phyloP scores from a whole-genome alignment of 2,888 invertebrate species.

The Pemphredon lugubris region DNA sequence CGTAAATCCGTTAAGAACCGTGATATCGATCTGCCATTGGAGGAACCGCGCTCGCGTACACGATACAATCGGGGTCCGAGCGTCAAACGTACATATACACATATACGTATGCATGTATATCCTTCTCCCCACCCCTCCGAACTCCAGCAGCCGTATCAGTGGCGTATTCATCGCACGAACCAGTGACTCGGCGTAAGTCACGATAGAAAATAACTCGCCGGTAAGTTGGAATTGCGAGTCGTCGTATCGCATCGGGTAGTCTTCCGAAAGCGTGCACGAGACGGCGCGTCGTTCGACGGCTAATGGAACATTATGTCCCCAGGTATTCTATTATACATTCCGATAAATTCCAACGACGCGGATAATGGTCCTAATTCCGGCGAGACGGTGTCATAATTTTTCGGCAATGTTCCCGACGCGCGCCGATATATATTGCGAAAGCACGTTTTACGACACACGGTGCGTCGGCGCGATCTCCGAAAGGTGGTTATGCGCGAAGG shows the following conservation, averaged over 20 bases:
- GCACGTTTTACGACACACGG: not conserved
- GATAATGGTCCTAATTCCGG: too few species aligned
- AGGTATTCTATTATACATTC: too few species aligned
- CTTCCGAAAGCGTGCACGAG: too few species aligned
- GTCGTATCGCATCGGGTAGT: too few species aligned
- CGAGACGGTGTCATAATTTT: too few species aligned
- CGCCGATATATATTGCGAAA: not conserved
- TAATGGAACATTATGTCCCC: too few species aligned
- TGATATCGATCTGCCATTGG: conserved; percentile 68
- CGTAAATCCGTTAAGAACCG: conserved; percentile 67
- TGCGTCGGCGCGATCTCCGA: conserved; percentile 19
- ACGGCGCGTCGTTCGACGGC: too few species aligned
- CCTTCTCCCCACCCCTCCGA: conserved; percentile 10
- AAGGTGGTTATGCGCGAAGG: conserved; percentile 33
- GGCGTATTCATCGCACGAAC: conserved; percentile 47
- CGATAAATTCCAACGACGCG: too few species aligned
- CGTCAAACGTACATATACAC: conserved; percentile 40
- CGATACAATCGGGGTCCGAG: conserved; percentile 63
- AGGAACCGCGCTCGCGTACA: conserved; percentile 34
- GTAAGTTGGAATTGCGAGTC: conserved; percentile 3
- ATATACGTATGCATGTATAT: conserved; percentile 19
- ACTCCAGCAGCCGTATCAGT: conserved; percentile 37
- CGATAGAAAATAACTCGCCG: conserved; percentile 32
- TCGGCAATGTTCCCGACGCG: not conserved
- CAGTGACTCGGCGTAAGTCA: conserved; percentile 20